Conservation (phyloP, 2,888 invertebrate genomes). For the Alsophila aescularia region DNA sequence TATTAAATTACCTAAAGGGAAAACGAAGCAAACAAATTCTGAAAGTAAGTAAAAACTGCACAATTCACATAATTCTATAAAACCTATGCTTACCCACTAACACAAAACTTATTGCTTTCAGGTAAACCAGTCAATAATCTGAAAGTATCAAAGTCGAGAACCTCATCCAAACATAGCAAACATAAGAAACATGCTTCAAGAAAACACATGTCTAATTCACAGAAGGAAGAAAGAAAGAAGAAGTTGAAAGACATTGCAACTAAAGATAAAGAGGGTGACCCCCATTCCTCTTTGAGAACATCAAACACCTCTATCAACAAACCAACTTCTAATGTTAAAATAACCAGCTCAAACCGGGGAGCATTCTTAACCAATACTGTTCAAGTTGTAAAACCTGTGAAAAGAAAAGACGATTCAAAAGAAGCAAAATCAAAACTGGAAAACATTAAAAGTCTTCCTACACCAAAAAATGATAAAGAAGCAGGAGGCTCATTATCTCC, state of each 20-base stretch:
- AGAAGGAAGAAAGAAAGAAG: slow-evolving; percentile 76
- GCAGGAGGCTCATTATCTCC: slow-evolving; percentile 17
- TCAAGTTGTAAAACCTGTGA: slow-evolving; percentile 54
- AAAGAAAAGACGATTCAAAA: slow-evolving; percentile 47
- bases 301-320: slow-evolving; percentile 46
- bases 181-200: slow-evolving; percentile 51
- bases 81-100: background rate
- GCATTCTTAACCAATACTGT: slow-evolving; percentile 77
- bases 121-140: slow-evolving; percentile 48
- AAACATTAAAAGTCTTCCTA: slow-evolving; percentile 8
- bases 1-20: slow-evolving; percentile 47
- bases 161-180: slow-evolving; percentile 47
- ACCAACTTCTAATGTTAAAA: slow-evolving; percentile 66
- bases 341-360: slow-evolving; percentile 81
- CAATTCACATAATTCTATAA: background rate
- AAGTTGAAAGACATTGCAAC: slow-evolving; percentile 80
- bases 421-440: slow-evolving; percentile 34
- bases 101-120: slow-evolving; percentile 33
- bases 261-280: slow-evolving; percentile 54
- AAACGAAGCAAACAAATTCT: slow-evolving; percentile 32
- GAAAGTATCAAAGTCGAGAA: no score
- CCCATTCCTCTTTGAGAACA: slow-evolving; percentile 34
- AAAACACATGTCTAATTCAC: slow-evolving; percentile 54
- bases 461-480: slow-evolving; percentile 24
- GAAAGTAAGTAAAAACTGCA: slow-evolving; percentile 52